A percentile compares a stretch with the other conserved stretches of the same genome.
These are phyloP conservation scores for Alosa alosa DNA, from an alignment of 2,113 vertebrate genomes.

Conservation along the genomic window DNA sequence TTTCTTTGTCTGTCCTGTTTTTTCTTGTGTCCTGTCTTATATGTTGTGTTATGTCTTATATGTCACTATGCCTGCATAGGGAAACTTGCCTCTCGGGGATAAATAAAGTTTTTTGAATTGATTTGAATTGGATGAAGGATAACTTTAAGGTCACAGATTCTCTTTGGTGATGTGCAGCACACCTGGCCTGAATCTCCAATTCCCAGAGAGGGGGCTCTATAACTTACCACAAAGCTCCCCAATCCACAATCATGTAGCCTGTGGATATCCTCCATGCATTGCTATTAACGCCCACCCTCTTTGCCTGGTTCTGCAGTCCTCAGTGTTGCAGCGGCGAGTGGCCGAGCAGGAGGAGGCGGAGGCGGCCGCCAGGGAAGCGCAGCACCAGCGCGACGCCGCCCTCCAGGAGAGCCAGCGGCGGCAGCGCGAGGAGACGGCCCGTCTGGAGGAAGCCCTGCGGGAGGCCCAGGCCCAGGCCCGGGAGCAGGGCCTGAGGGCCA, in stretches of 20 bases:
- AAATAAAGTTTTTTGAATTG: too few species aligned
- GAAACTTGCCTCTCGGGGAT: too few species aligned
- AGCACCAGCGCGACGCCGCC: constrained; percentile 57
- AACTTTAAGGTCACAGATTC: not conserved
- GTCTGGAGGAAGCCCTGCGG: constrained; percentile 59
- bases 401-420: constrained; percentile 45
- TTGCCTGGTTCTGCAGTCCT: constrained; percentile 56
- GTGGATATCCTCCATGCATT: not conserved
- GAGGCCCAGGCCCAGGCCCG: constrained; percentile 37
- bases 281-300: not conserved
- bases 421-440: constrained; percentile 47
- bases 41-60: too few species aligned
- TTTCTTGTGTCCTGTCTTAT: too few species aligned
- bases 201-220: not conserved
- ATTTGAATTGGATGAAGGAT: not conserved
- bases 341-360: constrained; percentile 60
- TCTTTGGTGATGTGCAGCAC: not conserved
- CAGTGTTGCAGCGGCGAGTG: constrained; percentile 64
- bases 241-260: not conserved
- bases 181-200: not conserved
- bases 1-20: too few species aligned
- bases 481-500: constrained; percentile 57
- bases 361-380: constrained; percentile 52
- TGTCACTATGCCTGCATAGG: too few species aligned
- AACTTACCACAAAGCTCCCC: not conserved